Base-by-base conservation (phyloP, 23 tunicate genomes). In the Diplosoma virens region DNA sequence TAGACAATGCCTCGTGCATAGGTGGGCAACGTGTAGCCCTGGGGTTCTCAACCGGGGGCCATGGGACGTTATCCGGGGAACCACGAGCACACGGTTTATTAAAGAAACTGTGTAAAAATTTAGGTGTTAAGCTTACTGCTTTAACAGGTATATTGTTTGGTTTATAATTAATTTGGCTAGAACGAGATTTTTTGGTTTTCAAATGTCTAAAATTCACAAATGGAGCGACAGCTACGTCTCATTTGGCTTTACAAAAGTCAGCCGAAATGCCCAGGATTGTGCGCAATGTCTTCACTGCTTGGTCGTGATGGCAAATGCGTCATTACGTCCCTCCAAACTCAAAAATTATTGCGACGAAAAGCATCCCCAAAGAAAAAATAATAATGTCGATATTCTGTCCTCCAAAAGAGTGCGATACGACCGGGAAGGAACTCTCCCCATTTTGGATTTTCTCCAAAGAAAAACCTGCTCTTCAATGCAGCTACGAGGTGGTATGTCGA, bases 261-360 rank as follows among this genome's bases (percentile, higher is more conserved):
- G 2, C 22, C 78, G 60, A 29, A 72, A 72, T 48, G 78, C 61
- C 27, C 61, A 14, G 20, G 60, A 72, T 72, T 72, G 78, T 29
- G 78, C 78, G 33, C 61, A 72, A 48, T 72, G 78, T 48, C 78
- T 72, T 32, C 78, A 48, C 60, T 72, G 78, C 78, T 72, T 61
- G 33, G 36, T 47, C 17, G 78, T 47, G 78, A 72, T 72, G 78
- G 23, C 78, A 72, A 72, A 47, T 72, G 60, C 78, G 16, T 72
- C 78, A 72, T 50, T 72, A 72, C 78, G 78, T 16, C 78, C 78
- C 33, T 72, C 61, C 16, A 72, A 72, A 50, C 60, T 72, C 21
- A 48, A 25, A 72, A 72, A 47, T 34, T 61, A 72, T 50, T 61
- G 78, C 33, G 32, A 72, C 61, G 48, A 72, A 33, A 72, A 72